Evolutionary conservation across 2,888 invertebrate genomes (phyloP).

Genomic region (Plutella xylostella): DNA sequence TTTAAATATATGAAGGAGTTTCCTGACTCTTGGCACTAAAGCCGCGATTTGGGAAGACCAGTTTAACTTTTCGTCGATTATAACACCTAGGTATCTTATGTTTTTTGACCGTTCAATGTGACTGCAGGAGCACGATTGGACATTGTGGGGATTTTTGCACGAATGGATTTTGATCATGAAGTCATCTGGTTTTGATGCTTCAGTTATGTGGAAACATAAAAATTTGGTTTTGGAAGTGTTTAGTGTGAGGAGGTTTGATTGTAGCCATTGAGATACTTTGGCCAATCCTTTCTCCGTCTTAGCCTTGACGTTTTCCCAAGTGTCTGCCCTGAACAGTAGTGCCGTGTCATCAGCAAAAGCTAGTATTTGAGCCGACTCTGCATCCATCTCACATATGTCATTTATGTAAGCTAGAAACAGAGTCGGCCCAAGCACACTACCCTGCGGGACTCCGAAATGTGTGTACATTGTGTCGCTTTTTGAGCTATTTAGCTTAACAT

Average conservation of each 20-base stretch:
- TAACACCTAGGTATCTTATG: not conserved
- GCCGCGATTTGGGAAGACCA: not conserved
- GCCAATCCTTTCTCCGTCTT: not conserved
- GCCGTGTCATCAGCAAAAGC: not conserved
- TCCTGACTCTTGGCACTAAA: not conserved
- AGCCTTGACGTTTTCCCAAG: not conserved
- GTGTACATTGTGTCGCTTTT: not conserved
- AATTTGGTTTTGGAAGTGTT: not conserved
- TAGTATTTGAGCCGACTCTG: not conserved
- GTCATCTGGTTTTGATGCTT: no score
- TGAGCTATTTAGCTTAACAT: not conserved
- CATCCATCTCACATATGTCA: not conserved
- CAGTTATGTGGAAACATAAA: no score
- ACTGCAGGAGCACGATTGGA: not conserved
- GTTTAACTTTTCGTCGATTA: not conserved
- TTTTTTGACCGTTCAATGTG: not conserved
- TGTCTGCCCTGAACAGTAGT: not conserved
- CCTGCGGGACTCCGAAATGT: not conserved
- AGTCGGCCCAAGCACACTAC: not conserved
- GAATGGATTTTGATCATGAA: not conserved
- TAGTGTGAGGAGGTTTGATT: not conserved
- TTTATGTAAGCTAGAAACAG: not conserved
- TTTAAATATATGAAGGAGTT: not conserved
- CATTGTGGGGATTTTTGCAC: not conserved
- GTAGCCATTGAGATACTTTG: not conserved